These are phyloP conservation scores for Paedocypris sp. DNA, from an alignment of 2,113 vertebrate genomes.

Conservation along the genomic window DNA sequence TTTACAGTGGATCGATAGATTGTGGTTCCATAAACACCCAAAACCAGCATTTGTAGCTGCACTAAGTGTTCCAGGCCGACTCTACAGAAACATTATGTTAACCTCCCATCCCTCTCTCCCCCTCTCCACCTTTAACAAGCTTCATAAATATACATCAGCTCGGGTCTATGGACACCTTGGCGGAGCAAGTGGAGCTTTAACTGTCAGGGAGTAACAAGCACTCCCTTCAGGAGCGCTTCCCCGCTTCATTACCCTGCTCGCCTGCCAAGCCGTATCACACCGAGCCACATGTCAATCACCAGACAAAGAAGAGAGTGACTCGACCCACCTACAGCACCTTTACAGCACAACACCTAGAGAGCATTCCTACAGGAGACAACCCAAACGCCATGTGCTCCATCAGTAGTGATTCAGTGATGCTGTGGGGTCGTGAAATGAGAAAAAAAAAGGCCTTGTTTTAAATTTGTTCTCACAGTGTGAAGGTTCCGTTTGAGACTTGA, in stretches of 20 bases:
- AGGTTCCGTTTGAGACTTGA: too few species aligned
- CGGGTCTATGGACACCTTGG: conserved; percentile 28
- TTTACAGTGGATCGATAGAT: too few species aligned
- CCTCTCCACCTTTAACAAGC: conserved; percentile 30
- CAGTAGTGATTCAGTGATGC: too few species aligned
- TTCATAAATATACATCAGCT: conserved; percentile 43
- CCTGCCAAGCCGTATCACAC: conserved; percentile 27
- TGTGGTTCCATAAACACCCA: too few species aligned
- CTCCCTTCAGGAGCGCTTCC: conserved; percentile 26
- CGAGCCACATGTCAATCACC: conserved; percentile 30
- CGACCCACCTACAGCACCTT: neutral
- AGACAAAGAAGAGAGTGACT: conserved; percentile 27
- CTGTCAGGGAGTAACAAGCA: conserved; percentile 37
- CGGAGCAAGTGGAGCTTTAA: conserved; percentile 33
- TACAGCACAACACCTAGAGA: neutral
- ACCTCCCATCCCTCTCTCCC: neutral
- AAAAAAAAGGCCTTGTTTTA: too few species aligned
- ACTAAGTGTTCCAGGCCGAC: neutral
- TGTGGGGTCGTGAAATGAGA: too few species aligned
- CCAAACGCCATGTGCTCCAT: neutral
- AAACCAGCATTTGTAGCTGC: neutral
- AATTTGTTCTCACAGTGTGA: too few species aligned
- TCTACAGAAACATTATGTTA: neutral
- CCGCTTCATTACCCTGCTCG: conserved; percentile 35
- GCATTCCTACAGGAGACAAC: neutral